A percentile compares a stretch with the other conserved stretches of the same genome.
These are phyloP conservation scores for Thymelicus acteon DNA, from an alignment of 2,888 invertebrate genomes.

Conservation along the genomic window DNA sequence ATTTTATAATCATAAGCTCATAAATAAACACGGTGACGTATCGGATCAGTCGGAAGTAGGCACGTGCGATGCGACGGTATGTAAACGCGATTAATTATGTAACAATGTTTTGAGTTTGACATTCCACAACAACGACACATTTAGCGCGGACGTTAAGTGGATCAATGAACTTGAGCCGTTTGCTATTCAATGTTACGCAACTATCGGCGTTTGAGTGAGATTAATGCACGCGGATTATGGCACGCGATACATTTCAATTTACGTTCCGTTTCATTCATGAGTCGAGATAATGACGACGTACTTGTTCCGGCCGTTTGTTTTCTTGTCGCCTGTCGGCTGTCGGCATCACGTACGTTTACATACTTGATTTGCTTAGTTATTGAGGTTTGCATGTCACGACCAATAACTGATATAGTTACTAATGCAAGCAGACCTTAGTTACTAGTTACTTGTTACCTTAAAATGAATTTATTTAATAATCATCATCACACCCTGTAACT, in stretches of 20 bases:
- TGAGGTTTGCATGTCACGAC: slow-evolving; percentile 25
- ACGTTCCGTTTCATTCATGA: slow-evolving; percentile 83
- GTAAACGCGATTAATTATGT: slow-evolving; percentile 75
- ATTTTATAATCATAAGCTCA: slow-evolving; percentile 83
- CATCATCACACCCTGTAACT: too few relatives aligned
- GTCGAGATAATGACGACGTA: slow-evolving; percentile 77
- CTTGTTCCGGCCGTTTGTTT: slow-evolving; percentile 74
- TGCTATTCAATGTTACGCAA: slow-evolving; percentile 76
- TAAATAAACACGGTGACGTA: slow-evolving; percentile 82
- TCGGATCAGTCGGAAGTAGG: slow-evolving; percentile 63
- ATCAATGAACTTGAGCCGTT: slow-evolving; percentile 84
- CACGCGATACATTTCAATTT: slow-evolving; percentile 84
- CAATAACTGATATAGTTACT: slow-evolving; percentile 6
- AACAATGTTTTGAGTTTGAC: slow-evolving; percentile 84
- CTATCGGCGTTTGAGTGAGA: slow-evolving; percentile 82
- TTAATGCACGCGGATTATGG: slow-evolving; percentile 84
- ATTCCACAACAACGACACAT: slow-evolving; percentile 81
- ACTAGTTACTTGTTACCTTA: too few relatives aligned
- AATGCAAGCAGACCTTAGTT: too few relatives aligned
- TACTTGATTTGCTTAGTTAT: slow-evolving; percentile 40
- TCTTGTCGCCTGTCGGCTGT: slow-evolving; percentile 59
- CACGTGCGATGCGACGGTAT: slow-evolving; percentile 59
- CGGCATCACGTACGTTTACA: slow-evolving; percentile 56
- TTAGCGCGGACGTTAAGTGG: slow-evolving; percentile 82
- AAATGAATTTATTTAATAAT: too few relatives aligned